Percentiles rank a stretch among this genome's conserved stretches.
These are phyloP conservation scores for Odontophorus gujanensis DNA, from an alignment of 2,113 vertebrate genomes.

Conservation along the genomic window DNA sequence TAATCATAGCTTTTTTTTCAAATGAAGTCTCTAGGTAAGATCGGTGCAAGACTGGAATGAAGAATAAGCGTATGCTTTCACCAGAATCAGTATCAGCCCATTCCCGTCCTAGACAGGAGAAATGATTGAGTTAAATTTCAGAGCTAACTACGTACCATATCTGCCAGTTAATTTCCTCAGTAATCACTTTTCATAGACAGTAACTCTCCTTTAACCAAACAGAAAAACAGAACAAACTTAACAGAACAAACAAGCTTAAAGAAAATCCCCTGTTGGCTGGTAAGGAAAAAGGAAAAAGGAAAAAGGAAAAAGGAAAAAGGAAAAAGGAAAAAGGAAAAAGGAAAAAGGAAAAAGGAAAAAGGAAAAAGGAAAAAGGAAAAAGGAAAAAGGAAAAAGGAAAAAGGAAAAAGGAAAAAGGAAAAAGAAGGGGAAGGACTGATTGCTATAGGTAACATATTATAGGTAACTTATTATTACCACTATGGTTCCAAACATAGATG, in stretches of 20 bases:
- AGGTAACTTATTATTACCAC: neutral
- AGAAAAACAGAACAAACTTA: neutral
- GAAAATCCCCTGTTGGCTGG: neutral
- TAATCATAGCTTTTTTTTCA: neutral
- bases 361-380: neutral
- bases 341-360: no score
- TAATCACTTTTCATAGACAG: neutral
- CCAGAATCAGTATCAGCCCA: neutral
- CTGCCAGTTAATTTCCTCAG: neutral
- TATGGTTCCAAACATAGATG: neutral
- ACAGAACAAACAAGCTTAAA: neutral
- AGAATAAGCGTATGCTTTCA: neutral
- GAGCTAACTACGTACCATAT: accelerated
- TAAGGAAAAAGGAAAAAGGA: no score
- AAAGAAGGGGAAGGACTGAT: neutral
- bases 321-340: no score
- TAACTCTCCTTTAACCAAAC: neutral
- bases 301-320: neutral
- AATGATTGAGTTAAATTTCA: neutral
- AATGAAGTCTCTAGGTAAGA: neutral
- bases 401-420: neutral
- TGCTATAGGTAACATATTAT: neutral
- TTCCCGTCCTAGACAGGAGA: neutral
- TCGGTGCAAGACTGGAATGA: neutral
- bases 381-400: no score